Evolutionary conservation across 2,888 invertebrate genomes (phyloP).

Genomic region (Halictus quadricinctus): DNA sequence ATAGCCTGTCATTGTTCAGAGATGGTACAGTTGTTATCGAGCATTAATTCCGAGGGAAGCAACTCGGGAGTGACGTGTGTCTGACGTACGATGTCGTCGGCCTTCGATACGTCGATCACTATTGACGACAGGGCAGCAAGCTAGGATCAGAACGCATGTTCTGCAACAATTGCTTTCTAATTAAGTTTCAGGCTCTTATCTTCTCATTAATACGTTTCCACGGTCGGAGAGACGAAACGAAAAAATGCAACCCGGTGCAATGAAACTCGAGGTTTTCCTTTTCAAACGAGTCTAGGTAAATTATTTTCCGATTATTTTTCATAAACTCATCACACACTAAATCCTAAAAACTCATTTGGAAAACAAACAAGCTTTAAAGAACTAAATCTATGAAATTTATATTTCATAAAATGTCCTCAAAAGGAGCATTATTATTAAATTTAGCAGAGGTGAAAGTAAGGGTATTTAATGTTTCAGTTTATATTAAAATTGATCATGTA

Average conservation of each 20-base stretch:
- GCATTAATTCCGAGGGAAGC: not conserved
- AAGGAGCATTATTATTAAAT: too few relatives aligned
- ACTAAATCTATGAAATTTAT: too few relatives aligned
- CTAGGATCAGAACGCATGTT: not conserved
- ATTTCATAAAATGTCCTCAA: too few relatives aligned
- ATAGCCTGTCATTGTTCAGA: not conserved
- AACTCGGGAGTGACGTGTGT: not conserved
- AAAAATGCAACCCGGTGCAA: not conserved
- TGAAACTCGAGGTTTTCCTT: not conserved
- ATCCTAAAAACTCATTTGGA: not conserved
- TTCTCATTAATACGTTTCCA: not conserved
- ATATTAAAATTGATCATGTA: too few relatives aligned
- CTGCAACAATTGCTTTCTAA: not conserved
- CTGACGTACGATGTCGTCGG: slow-evolving; percentile 11
- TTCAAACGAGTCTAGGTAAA: not conserved
- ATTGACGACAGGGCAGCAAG: not conserved
- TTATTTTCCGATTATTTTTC: not conserved
- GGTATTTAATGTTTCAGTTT: too few relatives aligned
- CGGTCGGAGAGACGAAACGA: not conserved
- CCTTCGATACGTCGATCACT: slow-evolving; percentile 9
- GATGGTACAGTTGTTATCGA: not conserved
- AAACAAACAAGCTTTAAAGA: not conserved
- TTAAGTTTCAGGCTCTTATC: not conserved
- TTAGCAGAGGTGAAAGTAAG: too few relatives aligned
- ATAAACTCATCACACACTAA: not conserved